phyloP scores from a whole-genome alignment of 2,797 vertebrate species.

The Oreortyx pictus region DNA sequence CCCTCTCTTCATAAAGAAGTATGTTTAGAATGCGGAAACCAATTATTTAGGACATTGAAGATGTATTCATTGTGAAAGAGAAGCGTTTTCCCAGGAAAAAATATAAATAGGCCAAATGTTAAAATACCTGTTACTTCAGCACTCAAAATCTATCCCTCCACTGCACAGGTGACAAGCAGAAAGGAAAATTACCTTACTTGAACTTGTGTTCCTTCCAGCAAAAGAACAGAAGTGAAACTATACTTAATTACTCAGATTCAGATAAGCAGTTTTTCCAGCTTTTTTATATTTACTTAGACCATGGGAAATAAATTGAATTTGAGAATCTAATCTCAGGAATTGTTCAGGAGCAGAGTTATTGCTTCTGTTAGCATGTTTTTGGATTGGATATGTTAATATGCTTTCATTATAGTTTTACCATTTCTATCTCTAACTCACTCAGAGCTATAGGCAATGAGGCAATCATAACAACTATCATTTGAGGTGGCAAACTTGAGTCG shows the following conservation, averaged over 20 bases:
- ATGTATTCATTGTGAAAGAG: not conserved
- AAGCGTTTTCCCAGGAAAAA: not conserved
- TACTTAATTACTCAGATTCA: not conserved
- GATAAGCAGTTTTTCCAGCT: not conserved
- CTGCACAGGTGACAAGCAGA: not conserved
- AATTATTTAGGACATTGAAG: not conserved
- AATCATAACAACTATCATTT: not conserved
- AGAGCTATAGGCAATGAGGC: constrained; percentile 6
- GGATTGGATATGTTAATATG: constrained; percentile 23
- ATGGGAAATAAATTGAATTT: constrained; percentile 37
- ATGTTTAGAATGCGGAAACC: not conserved
- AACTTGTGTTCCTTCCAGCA: not conserved
- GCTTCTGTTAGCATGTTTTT: constrained; percentile 33
- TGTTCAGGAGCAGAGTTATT: constrained; percentile 29
- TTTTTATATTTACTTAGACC: constrained; percentile 12
- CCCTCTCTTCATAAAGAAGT: not conserved
- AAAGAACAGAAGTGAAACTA: not conserved
- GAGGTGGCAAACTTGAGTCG: not conserved
- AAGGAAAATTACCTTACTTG: not conserved
- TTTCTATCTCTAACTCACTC: not conserved
- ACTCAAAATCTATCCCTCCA: not conserved
- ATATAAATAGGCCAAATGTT: not conserved
- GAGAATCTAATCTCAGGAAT: constrained; percentile 25
- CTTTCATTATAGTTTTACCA: not conserved
- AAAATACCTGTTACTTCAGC: not conserved